Evolutionary conservation across 1,140 invertebrate species (phyloP), one percentile per base, ranked within the genome.

Genomic region (Atta texana): DNA sequence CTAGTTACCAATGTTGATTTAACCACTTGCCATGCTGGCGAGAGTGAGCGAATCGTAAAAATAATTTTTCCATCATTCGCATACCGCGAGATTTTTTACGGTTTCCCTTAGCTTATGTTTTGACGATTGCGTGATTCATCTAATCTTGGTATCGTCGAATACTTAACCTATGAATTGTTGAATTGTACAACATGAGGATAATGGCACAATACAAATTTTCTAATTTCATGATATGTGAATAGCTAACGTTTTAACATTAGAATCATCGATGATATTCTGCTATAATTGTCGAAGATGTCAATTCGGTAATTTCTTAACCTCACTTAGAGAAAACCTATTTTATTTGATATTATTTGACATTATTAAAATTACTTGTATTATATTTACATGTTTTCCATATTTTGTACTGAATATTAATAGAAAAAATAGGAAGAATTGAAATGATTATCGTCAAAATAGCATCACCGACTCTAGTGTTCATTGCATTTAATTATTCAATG

Each of bases 1-100:
- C 85, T 69, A 68, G 87, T 89, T 87, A 82, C 76, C 84, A 51
- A 61, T 87, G 69, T 72, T 74, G 77, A 88, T 72, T 86, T 71
- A 76, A 61, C 57, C 21, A 85, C 68, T 71, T 24, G 68, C 63
- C 69, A 31, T 49, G 68, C 53, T 24, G 31, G 16, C 24, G 24
- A 14, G n/a, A 55, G 34, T 16, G 44, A 49, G 74, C 68, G 63
- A 89, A 64, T 78, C 80, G 80, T 89, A 89, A 84, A 87, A 75
- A 88, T 57, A 84, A 59, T 74, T 82, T 84, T 89, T 69, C 71
- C 85, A 86, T 81, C 75, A 82, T 28, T 61, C 82, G 63, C 69
- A 57, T 77, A 75, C 77, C 64, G 77, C 78, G 84, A 89, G 72
- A 84, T 57, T 49, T 82, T 82, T 82, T 69, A 66, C 12, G 12